phyloP scores from a whole-genome alignment of 2,888 invertebrate genomes.

The Harpagoxenus sublaevis region DNA sequence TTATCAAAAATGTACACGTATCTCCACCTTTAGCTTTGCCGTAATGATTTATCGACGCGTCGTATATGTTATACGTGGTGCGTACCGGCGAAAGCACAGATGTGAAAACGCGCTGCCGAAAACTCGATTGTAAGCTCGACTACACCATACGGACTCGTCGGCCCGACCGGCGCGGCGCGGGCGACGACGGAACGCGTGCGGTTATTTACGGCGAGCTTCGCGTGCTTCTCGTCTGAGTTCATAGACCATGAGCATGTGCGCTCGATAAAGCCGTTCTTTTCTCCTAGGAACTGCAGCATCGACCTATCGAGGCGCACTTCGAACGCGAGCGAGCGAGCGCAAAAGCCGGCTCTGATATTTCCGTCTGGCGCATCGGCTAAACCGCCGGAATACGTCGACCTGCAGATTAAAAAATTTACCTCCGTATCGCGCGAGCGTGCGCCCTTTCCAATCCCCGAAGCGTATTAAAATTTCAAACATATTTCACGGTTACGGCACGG shows the following conservation, averaged over 20 bases:
- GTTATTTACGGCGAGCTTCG: constrained; percentile 71
- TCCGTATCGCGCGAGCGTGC: constrained; percentile 43
- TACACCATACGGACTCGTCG: constrained; percentile 41
- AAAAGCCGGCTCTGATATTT: constrained; percentile 22
- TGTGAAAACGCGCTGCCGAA: constrained; percentile 47
- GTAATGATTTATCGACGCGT: constrained; percentile 20
- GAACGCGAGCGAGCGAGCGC: constrained; percentile 14
- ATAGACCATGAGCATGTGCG: constrained; percentile 32
- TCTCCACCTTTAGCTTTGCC: background rate
- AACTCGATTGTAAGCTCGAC: constrained; percentile 63
- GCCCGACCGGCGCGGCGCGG: constrained; percentile 31
- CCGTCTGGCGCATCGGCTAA: constrained; percentile 60
- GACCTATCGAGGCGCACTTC: constrained; percentile 24
- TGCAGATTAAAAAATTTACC: constrained; percentile 67
- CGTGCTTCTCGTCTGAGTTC: constrained; percentile 65
- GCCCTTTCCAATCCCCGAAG: constrained; percentile 48
- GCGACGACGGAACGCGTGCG: constrained; percentile 54
- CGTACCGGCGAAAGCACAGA: background rate
- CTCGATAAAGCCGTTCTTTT: constrained; percentile 62
- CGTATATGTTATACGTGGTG: constrained; percentile 9
- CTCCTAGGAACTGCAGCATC: constrained; percentile 33
- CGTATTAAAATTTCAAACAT: constrained; percentile 59
- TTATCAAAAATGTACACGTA: constrained; percentile 22
- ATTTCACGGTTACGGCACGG: constrained; percentile 52
- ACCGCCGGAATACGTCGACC: constrained; percentile 44